phyloP scores from a whole-genome alignment of 2,888 invertebrate species.

The Caenorhabditis becei region DNA sequence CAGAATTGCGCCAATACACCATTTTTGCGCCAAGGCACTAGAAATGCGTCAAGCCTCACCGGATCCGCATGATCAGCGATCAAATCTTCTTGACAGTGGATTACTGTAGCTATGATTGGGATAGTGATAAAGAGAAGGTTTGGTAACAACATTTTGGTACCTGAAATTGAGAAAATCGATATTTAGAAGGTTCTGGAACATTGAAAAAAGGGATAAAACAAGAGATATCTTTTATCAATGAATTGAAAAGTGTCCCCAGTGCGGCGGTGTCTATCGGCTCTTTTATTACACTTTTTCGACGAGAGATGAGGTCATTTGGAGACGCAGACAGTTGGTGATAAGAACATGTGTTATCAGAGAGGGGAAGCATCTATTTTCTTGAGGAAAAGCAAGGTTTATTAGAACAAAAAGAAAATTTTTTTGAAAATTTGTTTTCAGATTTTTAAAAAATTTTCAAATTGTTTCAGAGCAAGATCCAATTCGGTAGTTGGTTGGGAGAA shows the following conservation, averaged over 20 bases:
- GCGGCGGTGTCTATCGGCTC: neutral
- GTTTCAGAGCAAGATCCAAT: neutral
- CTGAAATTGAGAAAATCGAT: neutral
- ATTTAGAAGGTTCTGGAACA: neutral
- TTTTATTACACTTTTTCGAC: slow-evolving; percentile 14
- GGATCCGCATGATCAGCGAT: neutral
- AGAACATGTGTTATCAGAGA: slow-evolving; percentile 7
- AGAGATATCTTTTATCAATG: neutral
- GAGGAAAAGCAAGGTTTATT: no score
- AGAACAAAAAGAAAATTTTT: no score
- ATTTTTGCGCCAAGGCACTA: no score
- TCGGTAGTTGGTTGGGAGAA: neutral
- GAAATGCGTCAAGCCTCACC: no score
- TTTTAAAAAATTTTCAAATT: neutral
- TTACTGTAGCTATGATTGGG: neutral
- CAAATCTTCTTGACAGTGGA: neutral
- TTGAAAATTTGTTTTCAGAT: neutral
- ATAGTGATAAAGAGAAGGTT: neutral
- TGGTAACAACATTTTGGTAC: neutral
- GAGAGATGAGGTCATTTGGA: slow-evolving; percentile 35
- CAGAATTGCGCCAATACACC: no score
- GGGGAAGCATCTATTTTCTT: slow-evolving; percentile 1
- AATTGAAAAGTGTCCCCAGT: neutral
- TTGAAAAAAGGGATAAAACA: neutral
- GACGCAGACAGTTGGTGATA: slow-evolving; percentile 20